Evolutionary conservation across 2,888 invertebrate genomes (phyloP).

Genomic region (Lottia scabra): DNA sequence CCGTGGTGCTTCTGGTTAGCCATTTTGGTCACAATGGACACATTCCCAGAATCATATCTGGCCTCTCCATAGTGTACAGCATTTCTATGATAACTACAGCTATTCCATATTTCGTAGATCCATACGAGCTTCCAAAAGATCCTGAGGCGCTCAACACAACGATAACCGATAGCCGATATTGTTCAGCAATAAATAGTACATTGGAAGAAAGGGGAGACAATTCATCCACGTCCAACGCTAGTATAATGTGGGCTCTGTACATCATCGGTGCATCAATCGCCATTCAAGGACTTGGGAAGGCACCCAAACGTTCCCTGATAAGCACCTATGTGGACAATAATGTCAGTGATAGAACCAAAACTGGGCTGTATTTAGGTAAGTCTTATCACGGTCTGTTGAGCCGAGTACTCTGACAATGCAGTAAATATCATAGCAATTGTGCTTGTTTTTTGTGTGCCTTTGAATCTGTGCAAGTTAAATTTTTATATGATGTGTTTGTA

Average conservation of each 20-base stretch:
- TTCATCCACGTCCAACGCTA: neutral
- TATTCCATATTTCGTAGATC: conserved; percentile 15
- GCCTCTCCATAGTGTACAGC: conserved; percentile 10
- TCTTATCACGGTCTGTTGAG: no score
- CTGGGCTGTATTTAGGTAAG: conserved; percentile 45
- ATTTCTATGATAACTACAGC: conserved; percentile 8
- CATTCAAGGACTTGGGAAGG: conserved; percentile 48
- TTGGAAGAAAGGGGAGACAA: neutral
- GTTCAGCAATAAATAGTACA: neutral
- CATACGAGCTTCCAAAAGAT: conserved; percentile 7
- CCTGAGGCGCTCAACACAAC: neutral
- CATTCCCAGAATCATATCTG: conserved; percentile 16
- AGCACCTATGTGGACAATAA: conserved; percentile 46
- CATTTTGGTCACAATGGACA: conserved; percentile 37
- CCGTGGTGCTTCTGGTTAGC: conserved; percentile 40
- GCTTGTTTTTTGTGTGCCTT: no score
- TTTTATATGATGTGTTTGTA: no score
- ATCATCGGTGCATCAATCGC: conserved; percentile 31
- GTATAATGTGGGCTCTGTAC: neutral
- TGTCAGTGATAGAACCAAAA: conserved; percentile 31
- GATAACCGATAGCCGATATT: neutral
- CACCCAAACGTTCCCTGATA: conserved; percentile 41
- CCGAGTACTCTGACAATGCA: no score
- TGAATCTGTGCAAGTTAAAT: no score
- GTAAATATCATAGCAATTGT: no score